Base-by-base conservation (phyloP, 1,140 invertebrate species). In the Trinorchestia longiramus region DNA sequence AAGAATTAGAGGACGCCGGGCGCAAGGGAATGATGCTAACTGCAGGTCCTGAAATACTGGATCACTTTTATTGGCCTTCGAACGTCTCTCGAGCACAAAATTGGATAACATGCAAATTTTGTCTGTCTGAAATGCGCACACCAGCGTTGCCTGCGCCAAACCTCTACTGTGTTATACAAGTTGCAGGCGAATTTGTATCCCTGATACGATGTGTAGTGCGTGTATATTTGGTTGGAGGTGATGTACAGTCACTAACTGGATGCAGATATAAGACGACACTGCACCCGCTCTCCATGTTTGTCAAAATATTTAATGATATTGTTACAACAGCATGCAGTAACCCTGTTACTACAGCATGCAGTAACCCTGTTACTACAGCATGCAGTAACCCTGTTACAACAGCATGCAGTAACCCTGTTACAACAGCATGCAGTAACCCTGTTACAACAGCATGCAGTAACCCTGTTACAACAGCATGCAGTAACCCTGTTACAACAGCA, bases 31-130 rank as follows among this genome's bases (percentile, higher is more conserved):
- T 90, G 88, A 90, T 90, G 88, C 88, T 90, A 90, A 90, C 88
- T 90, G 88, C 88, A 90, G 88, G n/a, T 90, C 88, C 88, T 90
- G 88, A 90, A 90, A 90, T 90, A 90, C 88, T 90, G 88, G 88
- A 90, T 41, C 88, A 90, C 88, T 90, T 90, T 90, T 90, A 90
- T 90, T 90, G 88, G 88, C 88, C 88, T 90, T 90, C 88, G 88
- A 90, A 90, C 43, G 88, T 90, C 41, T 90, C 41, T 43, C 88
- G 88, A 90, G 88, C 88, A 43, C 88, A 90, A 90, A 90, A 90
- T 90, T 90, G 88, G 88, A 90, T 90, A 90, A 90, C 88, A 90
- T 90, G 88, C 88, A 90, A 90, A 90, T 90, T 90, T 90, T 11
- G 28, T 36, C 43, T 41, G 88, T 17, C 4, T 17, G 11, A 11